Percentiles rank a stretch among this genome's conserved stretches.
phyloP scores from a whole-genome alignment of 2,113 vertebrate species.

The Gasterosteus nipponicus region DNA sequence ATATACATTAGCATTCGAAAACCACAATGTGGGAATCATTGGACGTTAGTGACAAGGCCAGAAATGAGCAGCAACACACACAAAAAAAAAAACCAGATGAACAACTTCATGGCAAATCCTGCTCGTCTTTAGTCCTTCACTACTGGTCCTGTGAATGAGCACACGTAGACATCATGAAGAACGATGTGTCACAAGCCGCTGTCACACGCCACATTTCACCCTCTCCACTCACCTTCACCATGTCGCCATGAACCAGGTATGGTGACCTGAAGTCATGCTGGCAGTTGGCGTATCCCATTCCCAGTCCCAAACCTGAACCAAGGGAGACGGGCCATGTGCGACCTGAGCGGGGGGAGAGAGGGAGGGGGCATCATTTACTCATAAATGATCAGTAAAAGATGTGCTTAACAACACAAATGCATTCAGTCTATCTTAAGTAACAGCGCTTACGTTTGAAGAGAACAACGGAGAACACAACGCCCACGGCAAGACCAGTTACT shows the following conservation, averaged over 20 bases:
- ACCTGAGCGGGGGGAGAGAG: conserved; percentile 70
- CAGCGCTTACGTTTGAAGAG: conserved; percentile 92
- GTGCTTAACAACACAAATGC: background rate
- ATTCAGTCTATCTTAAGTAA: background rate
- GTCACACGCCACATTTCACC: conserved; percentile 10
- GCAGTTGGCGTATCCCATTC: conserved; percentile 94
- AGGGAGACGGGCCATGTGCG: conserved; percentile 89
- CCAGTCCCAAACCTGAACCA: conserved; percentile 88
- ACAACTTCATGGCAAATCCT: conserved; percentile 21
- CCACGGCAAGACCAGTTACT: conserved; percentile 90
- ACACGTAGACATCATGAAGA: conserved; percentile 35
- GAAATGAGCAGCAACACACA: conserved; percentile 39
- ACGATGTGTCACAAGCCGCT: conserved; percentile 12
- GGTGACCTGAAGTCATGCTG: conserved; percentile 91
- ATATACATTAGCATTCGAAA: conserved; percentile 57
- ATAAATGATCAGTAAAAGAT: background rate
- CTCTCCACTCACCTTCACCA: conserved; percentile 84
- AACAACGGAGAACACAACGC: conserved; percentile 88
- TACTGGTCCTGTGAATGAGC: conserved; percentile 71
- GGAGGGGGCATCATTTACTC: conserved; percentile 3
- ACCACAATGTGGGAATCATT: conserved; percentile 31
- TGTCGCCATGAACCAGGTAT: conserved; percentile 87
- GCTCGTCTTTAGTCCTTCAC: conserved; percentile 35
- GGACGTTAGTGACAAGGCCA: conserved; percentile 15
- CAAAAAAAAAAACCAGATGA: conserved; percentile 40